Percentiles rank a stretch among this genome's conserved stretches.
Evolutionary conservation across 2,113 vertebrate genomes (phyloP).

Genomic region (Menura novaehollandiae): DNA sequence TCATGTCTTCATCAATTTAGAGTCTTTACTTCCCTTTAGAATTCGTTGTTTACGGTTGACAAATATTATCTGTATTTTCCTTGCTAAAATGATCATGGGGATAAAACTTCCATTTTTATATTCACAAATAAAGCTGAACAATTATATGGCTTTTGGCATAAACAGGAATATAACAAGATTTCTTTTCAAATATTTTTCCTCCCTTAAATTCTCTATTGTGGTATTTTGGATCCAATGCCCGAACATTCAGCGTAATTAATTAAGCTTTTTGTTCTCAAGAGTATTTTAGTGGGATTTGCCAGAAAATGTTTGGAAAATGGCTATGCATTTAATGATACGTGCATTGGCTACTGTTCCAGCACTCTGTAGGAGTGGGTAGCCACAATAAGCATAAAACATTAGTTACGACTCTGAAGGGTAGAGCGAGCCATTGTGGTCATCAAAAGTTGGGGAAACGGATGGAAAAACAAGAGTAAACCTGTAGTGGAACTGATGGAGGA

Average conservation of each 20-base stretch:
- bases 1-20: constrained; percentile 52
- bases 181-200: constrained; percentile 48
- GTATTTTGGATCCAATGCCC: constrained; percentile 5
- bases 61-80: constrained; percentile 58
- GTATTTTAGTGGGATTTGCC: constrained; percentile 7
- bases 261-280: constrained; percentile 44
- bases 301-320: not conserved
- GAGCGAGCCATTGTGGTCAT: not conserved
- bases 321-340: not conserved
- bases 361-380: not conserved
- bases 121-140: constrained; percentile 41
- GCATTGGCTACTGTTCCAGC: not conserved
- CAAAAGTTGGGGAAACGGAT: not conserved
- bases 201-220: constrained; percentile 28
- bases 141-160: constrained; percentile 39
- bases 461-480: not conserved
- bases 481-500: not conserved
- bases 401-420: not conserved
- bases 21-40: constrained; percentile 40
- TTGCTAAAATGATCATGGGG: constrained; percentile 29
- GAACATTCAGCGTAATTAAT: constrained; percentile 44
- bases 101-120: constrained; percentile 25
- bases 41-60: constrained; percentile 44
- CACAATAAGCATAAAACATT: not conserved
- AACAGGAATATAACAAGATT: constrained; percentile 5